Conservation (phyloP, 1,140 invertebrate genomes). For the Campoletis sonorensis region DNA sequence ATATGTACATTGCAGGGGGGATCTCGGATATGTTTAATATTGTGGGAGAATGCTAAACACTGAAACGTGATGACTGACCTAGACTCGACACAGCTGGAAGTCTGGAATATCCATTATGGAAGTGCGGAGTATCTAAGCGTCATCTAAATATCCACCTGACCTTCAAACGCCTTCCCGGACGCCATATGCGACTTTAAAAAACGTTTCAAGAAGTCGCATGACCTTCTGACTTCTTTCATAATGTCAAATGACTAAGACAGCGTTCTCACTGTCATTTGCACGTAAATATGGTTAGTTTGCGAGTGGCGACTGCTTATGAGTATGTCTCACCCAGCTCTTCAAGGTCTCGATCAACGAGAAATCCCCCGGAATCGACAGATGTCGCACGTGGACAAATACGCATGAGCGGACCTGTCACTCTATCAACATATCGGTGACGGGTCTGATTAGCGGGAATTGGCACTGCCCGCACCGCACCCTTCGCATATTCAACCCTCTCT, state of each 20-base stretch:
- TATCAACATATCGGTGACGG: slow-evolving; percentile 38
- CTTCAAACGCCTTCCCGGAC: no score
- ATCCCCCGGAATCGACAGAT: slow-evolving; percentile 35
- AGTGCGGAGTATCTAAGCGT: no score
- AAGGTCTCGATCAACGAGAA: neutral
- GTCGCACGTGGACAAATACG: slow-evolving; percentile 44
- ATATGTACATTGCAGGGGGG: neutral
- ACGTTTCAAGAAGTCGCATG: no score
- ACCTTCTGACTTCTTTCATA: no score
- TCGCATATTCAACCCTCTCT: neutral
- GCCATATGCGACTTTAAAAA: no score
- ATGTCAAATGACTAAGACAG: no score
- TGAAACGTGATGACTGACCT: neutral
- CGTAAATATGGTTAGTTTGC: neutral
- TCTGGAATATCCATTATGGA: no score
- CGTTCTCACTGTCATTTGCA: neutral
- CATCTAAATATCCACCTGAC: no score
- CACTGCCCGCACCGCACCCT: slow-evolving; percentile 6
- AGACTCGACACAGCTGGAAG: no score
- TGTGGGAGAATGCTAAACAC: neutral
- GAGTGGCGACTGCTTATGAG: neutral
- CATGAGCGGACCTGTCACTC: slow-evolving; percentile 25
- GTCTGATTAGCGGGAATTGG: slow-evolving; percentile 36
- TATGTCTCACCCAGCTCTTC: neutral
- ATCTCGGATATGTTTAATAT: neutral